phyloP scores from a whole-genome alignment of 2,888 invertebrate species.

The Parelbella ahira region DNA sequence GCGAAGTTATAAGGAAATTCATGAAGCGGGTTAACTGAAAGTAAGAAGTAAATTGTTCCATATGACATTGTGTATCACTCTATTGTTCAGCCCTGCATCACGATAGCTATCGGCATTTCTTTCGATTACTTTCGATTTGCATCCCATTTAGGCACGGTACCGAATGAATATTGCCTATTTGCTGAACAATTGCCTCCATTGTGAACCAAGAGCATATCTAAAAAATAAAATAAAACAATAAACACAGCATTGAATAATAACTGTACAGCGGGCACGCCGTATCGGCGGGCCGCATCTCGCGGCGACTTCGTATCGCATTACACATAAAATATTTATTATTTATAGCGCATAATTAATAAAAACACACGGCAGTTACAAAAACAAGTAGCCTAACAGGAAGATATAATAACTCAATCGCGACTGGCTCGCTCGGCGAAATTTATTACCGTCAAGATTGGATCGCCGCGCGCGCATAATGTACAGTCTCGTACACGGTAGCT shows the following conservation, averaged over 20 bases:
- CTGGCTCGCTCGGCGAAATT: conserved; percentile 65
- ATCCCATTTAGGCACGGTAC: conserved; percentile 23
- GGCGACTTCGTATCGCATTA: conserved; percentile 71
- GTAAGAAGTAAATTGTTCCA: too few species aligned
- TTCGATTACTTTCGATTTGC: conserved; percentile 22
- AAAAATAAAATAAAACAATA: conserved; percentile 55
- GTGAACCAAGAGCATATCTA: conserved; percentile 18
- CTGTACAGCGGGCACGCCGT: conserved; percentile 54
- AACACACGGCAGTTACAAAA: conserved; percentile 75
- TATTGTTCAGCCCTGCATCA: too few species aligned
- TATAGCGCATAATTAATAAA: conserved; percentile 78
- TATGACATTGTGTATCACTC: too few species aligned
- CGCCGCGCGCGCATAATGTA: conserved; percentile 56
- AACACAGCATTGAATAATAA: conserved; percentile 71
- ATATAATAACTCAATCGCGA: conserved; percentile 80
- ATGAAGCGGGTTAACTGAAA: too few species aligned
- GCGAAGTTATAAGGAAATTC: too few species aligned
- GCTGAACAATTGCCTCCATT: conserved; percentile 22
- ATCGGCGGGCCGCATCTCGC: conserved; percentile 64
- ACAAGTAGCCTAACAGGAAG: conserved; percentile 79
- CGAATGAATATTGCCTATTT: conserved; percentile 24
- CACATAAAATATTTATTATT: conserved; percentile 80
- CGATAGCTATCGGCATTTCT: conserved; percentile 1
- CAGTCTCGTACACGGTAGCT: conserved; percentile 56
- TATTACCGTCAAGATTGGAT: conserved; percentile 77